Conservation (phyloP, 2,113 vertebrate species). For the Coreoperca whiteheadi region DNA sequence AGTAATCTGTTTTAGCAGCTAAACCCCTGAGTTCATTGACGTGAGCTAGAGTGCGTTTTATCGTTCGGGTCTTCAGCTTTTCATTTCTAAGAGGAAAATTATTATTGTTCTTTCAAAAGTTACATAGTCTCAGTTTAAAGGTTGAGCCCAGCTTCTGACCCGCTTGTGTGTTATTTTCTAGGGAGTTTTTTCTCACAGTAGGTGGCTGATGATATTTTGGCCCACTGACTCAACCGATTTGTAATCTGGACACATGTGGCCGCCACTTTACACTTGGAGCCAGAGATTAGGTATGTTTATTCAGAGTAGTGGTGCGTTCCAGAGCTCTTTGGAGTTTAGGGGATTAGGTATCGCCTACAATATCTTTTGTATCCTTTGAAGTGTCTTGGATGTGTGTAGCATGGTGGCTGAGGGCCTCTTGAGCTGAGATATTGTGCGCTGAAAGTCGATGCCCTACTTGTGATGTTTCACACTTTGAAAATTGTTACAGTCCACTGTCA, state of each 20-base stretch:
- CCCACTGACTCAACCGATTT: conserved; percentile 9
- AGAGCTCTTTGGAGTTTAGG: conserved; percentile 16
- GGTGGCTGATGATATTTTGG: conserved; percentile 2
- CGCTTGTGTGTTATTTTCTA: neutral
- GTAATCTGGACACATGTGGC: neutral
- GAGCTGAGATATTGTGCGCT: neutral
- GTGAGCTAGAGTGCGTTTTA: neutral
- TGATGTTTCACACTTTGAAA: neutral
- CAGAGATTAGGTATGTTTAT: conserved; percentile 1
- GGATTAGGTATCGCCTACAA: conserved; percentile 27
- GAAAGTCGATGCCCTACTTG: neutral
- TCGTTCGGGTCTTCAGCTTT: neutral
- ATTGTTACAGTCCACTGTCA: neutral
- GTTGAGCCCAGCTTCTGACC: neutral
- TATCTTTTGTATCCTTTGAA: conserved; percentile 32
- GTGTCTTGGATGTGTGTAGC: neutral
- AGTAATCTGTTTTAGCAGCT: neutral
- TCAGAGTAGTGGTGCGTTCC: neutral
- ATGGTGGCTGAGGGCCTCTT: neutral
- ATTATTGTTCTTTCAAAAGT: neutral
- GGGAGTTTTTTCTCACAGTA: no score
- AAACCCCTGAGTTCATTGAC: neutral
- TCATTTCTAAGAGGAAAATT: neutral
- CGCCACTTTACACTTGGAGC: conserved; percentile 11
- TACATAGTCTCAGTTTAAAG: neutral